Evolutionary conservation across 2,797 vertebrate species (phyloP), one percentile per base, ranked within the genome.

Genomic region (Gastrophryne carolinensis): DNA sequence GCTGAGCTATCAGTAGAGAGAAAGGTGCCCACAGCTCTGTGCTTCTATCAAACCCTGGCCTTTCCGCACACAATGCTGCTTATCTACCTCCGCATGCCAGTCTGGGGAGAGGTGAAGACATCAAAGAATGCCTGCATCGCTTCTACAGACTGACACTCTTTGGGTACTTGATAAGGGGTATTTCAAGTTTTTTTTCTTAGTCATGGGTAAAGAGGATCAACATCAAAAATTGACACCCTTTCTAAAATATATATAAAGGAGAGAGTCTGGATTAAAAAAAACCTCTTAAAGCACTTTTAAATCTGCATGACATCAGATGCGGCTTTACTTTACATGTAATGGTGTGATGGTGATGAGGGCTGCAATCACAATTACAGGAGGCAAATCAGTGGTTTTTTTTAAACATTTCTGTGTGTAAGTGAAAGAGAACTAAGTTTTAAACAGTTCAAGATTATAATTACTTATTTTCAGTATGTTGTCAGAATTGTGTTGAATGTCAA

Each of bases 71-170:
- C 72, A 63, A 34, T 65, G 30, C 34, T 41, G 26, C 73, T 79
- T 79, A 75, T 79, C 78, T 79, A 35, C 61, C 12, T 57, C 21
- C 30, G 39, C 41, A 63, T 66, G 75, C 70, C 72, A 47, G 53
- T 58, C 72, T 34, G 9, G 32, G 50, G 52, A 71, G 52, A 44
- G 27, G 72, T 64, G 66, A 71, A 75, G 58, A 58, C 64, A 64
- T 68, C 58, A 69, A 66, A 34, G 24, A 39, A 39, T 35, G 44
- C 30, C n/a, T 69, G 53, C 35, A 65, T 65, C 73, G 67, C 27
- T 63, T 65, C 58, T 53, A 23, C 32, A 54, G 57, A 57, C 41
- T 79, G 58, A 72, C 34, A 60, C 17, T 60, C 19, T 24, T 54
- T 12, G 34, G 44, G 47, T 37, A 1, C 19, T 24, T 54, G 79